These are phyloP conservation scores for Etia nguti DNA, from an alignment of 2,113 vertebrate species.

Conservation along the genomic window DNA sequence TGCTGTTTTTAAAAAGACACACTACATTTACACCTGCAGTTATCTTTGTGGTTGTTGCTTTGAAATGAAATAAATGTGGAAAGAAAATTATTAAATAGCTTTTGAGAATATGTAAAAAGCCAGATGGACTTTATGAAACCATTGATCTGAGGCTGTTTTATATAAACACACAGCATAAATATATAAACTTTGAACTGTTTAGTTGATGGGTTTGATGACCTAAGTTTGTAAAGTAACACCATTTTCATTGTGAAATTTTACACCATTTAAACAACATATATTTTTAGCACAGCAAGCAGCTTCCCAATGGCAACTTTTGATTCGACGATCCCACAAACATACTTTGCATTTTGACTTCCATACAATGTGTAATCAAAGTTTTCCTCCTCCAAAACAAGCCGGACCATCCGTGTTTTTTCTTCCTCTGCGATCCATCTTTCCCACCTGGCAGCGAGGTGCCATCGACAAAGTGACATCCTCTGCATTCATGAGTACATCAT, in stretches of 20 bases:
- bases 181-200: background rate
- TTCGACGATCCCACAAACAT: background rate
- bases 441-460: conserved; percentile 18
- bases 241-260: background rate
- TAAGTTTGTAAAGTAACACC: background rate
- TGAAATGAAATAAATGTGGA: background rate
- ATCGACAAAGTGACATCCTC: conserved; percentile 26
- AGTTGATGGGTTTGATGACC: background rate
- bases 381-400: conserved; percentile 1
- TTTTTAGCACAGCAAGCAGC: background rate
- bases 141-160: background rate
- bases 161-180: background rate
- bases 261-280: background rate
- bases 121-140: background rate
- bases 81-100: background rate
- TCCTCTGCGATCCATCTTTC: conserved; percentile 28
- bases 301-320: background rate
- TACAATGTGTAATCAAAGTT: conserved; percentile 11
- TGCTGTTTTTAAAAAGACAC: background rate
- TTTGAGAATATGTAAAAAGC: background rate
- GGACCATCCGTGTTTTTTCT: background rate
- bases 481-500: conserved; percentile 51
- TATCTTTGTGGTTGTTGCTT: background rate
- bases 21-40: background rate
- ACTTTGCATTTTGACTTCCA: background rate